Percentiles rank a stretch among this genome's conserved stretches.
phyloP scores from a whole-genome alignment of 2,113 vertebrate species.

The Paralichthys olivaceus region DNA sequence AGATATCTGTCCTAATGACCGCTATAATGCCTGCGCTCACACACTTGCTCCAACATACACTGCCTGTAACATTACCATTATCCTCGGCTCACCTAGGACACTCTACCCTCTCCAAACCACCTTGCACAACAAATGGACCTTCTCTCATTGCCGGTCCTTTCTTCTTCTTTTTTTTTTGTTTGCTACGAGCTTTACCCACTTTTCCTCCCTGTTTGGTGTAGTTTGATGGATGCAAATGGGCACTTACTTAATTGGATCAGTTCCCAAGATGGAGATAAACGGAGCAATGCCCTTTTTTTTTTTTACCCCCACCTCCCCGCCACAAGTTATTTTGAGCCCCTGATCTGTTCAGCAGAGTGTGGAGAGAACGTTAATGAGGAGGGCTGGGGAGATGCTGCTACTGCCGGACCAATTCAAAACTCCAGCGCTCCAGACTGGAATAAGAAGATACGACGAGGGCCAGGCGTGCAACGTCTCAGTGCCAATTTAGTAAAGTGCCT shows the following conservation, averaged over 20 bases:
- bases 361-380: conserved; percentile 76
- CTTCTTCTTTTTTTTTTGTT: conserved; percentile 44
- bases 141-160: conserved; percentile 41
- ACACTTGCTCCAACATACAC: conserved; percentile 42
- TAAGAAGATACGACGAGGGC: conserved; percentile 31
- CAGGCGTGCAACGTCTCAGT: conserved; percentile 41
- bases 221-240: conserved; percentile 93
- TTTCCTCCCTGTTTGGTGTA: conserved; percentile 78
- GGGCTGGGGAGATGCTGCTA: conserved; percentile 52
- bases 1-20: conserved; percentile 82
- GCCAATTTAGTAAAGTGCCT: conserved; percentile 64
- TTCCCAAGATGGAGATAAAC: conserved; percentile 96
- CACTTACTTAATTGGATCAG: conserved; percentile 97
- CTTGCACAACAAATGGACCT: conserved; percentile 74
- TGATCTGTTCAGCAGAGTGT: conserved; percentile 82
- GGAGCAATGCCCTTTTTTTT: conserved; percentile 78
- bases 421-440: conserved; percentile 41
- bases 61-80: conserved; percentile 63
- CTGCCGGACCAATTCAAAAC: conserved; percentile 64
- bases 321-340: conserved; percentile 90
- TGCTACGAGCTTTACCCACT: conserved; percentile 56
- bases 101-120: conserved; percentile 73
- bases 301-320: conserved; percentile 40
- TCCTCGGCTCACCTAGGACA: conserved; percentile 73
- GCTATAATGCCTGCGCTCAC: conserved; percentile 66